Evolutionary conservation across 2,888 invertebrate genomes (phyloP).

Genomic region (Coremacera marginata): DNA sequence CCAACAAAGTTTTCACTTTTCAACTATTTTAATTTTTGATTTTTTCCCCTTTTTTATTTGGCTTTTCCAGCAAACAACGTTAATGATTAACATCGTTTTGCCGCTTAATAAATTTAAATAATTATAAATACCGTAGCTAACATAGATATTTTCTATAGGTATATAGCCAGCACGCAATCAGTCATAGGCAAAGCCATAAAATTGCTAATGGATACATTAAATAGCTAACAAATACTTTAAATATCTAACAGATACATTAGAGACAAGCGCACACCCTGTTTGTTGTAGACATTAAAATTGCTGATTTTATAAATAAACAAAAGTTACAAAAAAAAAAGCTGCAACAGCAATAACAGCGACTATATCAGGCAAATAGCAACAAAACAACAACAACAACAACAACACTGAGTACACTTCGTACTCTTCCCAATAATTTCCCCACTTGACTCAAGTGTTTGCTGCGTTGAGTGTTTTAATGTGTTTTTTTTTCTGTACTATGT

Average conservation of each 20-base stretch:
- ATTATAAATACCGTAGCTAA: not conserved
- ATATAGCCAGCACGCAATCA: not conserved
- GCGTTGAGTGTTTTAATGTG: too few species aligned
- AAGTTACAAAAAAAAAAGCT: not conserved
- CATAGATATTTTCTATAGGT: not conserved
- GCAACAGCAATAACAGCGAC: not conserved
- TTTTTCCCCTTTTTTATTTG: too few species aligned
- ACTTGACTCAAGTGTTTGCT: not conserved
- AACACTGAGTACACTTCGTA: not conserved
- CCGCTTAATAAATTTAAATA: conserved; percentile 1
- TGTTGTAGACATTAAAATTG: conserved; percentile 9
- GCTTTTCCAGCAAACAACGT: not conserved
- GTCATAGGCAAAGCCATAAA: not conserved
- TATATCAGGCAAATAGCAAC: not conserved
- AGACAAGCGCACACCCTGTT: not conserved
- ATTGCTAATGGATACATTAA: not conserved
- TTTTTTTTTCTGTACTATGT: too few species aligned
- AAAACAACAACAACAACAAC: conserved; percentile 8
- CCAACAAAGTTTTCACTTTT: not conserved
- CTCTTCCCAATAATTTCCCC: not conserved
- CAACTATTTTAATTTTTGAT: not conserved
- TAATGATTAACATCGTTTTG: not conserved
- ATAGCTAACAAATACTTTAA: conserved; percentile 16
- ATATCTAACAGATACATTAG: conserved; percentile 3
- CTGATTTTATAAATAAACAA: not conserved